A percentile compares a stretch with the other conserved stretches of the same genome.
Conservation (phyloP, 2,888 invertebrate genomes). For the Drosophila hamatofila region DNA sequence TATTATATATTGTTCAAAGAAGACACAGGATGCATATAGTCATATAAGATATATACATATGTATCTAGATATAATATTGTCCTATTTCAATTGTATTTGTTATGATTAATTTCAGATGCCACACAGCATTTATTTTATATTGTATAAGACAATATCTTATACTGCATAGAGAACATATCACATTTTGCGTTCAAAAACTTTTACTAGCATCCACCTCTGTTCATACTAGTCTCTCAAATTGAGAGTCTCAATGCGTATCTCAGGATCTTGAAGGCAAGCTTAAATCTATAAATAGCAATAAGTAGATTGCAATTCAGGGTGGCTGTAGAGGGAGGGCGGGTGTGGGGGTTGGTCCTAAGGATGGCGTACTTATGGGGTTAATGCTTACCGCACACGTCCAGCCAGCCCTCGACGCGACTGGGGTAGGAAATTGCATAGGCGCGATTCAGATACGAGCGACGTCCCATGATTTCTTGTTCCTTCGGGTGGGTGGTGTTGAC, state of each 20-base stretch:
- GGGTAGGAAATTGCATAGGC: conserved; percentile 85
- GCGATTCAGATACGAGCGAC: conserved; percentile 83
- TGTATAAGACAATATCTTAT: background rate
- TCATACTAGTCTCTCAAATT: background rate
- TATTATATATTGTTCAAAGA: too few relatives aligned
- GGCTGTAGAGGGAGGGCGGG: background rate
- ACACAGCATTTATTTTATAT: background rate
- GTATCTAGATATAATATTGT: background rate
- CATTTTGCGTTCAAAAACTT: background rate
- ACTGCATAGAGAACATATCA: background rate
- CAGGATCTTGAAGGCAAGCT: background rate
- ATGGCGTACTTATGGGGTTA: background rate
- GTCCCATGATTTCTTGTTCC: conserved; percentile 79
- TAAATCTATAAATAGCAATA: conserved; percentile 9
- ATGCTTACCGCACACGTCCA: conserved; percentile 85
- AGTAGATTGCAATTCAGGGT: conserved; percentile 4
- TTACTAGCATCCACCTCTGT: background rate
- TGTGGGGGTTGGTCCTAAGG: background rate
- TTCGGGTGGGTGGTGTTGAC: conserved; percentile 30
- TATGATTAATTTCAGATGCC: too few relatives aligned
- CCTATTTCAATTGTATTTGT: background rate
- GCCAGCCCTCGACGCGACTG: conserved; percentile 85
- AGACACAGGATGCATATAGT: too few relatives aligned
- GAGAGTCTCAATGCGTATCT: conserved; percentile 8
- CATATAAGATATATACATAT: background rate